Conservation (phyloP, 2,888 invertebrate genomes). For the Megaustenia siamemsis region DNA sequence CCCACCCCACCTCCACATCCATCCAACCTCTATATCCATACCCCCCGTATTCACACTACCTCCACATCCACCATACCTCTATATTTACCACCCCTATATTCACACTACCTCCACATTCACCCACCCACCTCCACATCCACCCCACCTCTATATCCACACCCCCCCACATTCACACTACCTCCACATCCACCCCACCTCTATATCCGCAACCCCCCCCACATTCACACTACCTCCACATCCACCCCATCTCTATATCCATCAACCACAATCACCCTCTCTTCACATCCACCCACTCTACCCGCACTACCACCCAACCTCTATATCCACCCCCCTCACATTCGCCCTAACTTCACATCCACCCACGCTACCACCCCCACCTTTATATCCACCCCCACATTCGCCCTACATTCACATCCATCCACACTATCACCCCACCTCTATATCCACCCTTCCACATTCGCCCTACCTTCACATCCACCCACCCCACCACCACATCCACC, state of each 20-base stretch:
- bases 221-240: not conserved
- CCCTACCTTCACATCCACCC: not conserved
- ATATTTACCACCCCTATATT: not conserved
- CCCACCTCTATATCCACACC: not conserved
- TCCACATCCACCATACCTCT: not conserved
- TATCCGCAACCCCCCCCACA: not conserved
- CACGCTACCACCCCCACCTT: not conserved
- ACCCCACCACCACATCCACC: not conserved
- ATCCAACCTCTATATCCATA: not conserved
- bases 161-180: not conserved
- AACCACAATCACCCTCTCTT: not conserved
- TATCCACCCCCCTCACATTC: not conserved
- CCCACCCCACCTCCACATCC: too few species aligned
- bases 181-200: not conserved
- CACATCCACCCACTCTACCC: not conserved
- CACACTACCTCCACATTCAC: not conserved
- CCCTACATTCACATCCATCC: not conserved
- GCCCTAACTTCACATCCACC: not conserved
- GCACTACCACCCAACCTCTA: not conserved
- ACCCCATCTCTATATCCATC: not conserved
- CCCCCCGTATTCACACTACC: not conserved
- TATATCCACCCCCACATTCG: not conserved
- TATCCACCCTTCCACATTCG: not conserved
- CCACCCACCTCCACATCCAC: not conserved
- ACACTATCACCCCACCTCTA: not conserved